Conservation (phyloP, 1,140 invertebrate genomes). For the Phymorhynchus buccinoides region DNA sequence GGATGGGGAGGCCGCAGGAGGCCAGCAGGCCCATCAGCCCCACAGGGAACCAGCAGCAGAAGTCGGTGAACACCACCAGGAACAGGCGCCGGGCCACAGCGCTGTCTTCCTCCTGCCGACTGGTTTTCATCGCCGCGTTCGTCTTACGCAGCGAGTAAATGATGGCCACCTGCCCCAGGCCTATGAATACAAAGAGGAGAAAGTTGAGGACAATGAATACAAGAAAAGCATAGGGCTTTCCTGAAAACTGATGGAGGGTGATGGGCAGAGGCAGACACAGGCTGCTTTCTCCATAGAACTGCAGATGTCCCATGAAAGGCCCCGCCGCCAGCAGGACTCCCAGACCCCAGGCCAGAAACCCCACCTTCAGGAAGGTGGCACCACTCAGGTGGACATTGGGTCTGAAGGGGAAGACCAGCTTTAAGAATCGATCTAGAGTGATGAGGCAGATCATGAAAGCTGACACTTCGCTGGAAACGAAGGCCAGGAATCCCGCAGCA, state of each 20-base stretch:
- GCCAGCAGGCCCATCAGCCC: conserved; percentile 42
- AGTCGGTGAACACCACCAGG: conserved; percentile 45
- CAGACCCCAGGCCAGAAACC: conserved; percentile 39
- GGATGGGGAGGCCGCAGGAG: conserved; percentile 36
- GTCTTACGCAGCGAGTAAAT: conserved; percentile 28
- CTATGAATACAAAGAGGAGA: conserved; percentile 42
- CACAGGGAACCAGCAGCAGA: conserved; percentile 38
- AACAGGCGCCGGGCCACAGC: conserved; percentile 44
- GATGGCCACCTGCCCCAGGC: conserved; percentile 46
- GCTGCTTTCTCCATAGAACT: conserved; percentile 50
- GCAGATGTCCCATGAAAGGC: conserved; percentile 23
- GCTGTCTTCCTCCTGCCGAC: conserved; percentile 31
- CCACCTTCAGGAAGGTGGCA: neutral
- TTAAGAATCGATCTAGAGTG: conserved; percentile 57
- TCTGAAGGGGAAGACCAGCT: conserved; percentile 49
- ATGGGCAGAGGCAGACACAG: conserved; percentile 52
- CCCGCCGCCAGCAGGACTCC: conserved; percentile 39
- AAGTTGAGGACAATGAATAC: conserved; percentile 53
- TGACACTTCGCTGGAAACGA: conserved; percentile 58
- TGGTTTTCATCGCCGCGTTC: neutral
- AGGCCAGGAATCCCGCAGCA: conserved; percentile 56
- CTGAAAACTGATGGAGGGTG: conserved; percentile 16
- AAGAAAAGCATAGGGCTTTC: conserved; percentile 46
- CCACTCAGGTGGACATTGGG: conserved; percentile 38
- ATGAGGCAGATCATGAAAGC: conserved; percentile 58